Evolutionary conservation across 2,113 vertebrate species (phyloP).

Genomic region (Etheostoma spectabile): DNA sequence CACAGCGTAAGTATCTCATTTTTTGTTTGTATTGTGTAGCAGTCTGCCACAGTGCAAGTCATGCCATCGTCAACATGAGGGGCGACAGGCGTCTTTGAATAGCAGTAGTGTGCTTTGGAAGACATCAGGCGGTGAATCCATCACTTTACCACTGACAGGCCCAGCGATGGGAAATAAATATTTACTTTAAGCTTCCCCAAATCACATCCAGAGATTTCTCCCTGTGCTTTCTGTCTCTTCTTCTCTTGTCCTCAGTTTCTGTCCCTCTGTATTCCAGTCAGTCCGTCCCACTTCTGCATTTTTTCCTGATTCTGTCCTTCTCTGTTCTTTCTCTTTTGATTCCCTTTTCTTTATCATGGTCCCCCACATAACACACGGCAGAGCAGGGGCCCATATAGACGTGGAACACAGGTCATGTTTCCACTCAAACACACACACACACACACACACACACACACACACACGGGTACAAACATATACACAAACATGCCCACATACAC

Average conservation of each 20-base stretch:
- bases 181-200: constrained; percentile 78
- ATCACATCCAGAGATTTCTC: constrained; percentile 80
- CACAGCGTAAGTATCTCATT: constrained; percentile 65
- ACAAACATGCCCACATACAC: constrained; percentile 52
- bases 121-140: constrained; percentile 77
- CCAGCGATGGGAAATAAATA: constrained; percentile 82
- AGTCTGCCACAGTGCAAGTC: constrained; percentile 59
- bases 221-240: constrained; percentile 46
- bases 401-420: constrained; percentile 66
- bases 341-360: constrained; percentile 32
- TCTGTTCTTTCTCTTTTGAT: neutral
- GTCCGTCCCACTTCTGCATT: neutral
- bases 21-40: constrained; percentile 69
- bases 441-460: constrained; percentile 27
- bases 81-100: constrained; percentile 67
- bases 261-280: constrained; percentile 6
- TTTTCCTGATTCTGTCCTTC: neutral
- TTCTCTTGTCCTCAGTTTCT: constrained; percentile 24
- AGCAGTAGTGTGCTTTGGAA: constrained; percentile 74
- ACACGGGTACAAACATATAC: constrained; percentile 49
- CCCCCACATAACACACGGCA: constrained; percentile 19
- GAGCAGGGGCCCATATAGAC: constrained; percentile 37
- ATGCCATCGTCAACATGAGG: constrained; percentile 73
- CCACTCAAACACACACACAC: constrained; percentile 38
- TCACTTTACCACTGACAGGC: constrained; percentile 79